phyloP scores from a whole-genome alignment of 2,888 invertebrate species.

The Adela reaumurella region DNA sequence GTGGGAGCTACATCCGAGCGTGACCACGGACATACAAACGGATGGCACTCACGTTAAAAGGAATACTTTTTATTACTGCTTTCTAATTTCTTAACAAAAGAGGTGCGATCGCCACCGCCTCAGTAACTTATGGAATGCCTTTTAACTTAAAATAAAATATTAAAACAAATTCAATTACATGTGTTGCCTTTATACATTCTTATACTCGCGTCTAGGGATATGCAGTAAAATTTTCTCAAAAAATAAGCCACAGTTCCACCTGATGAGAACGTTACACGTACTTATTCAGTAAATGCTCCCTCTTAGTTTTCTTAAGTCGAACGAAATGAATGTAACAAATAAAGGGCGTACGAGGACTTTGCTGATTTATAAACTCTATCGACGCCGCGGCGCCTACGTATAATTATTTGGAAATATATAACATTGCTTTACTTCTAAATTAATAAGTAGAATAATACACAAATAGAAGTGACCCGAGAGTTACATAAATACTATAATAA shows the following conservation, averaged over 20 bases:
- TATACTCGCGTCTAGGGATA: slow-evolving; percentile 22
- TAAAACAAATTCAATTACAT: slow-evolving; percentile 12
- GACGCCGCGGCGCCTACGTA: no score
- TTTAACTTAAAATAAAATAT: slow-evolving; percentile 42
- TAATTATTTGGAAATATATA: no score
- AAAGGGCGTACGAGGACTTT: no score
- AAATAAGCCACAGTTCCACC: slow-evolving; percentile 12
- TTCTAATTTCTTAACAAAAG: slow-evolving; percentile 16
- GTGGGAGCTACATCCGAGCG: neutral
- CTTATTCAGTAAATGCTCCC: neutral
- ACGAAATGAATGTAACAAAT: no score
- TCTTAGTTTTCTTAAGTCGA: neutral
- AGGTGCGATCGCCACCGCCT: slow-evolving; percentile 35
- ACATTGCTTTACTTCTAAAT: no score
- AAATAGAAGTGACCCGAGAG: no score
- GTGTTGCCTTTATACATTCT: neutral
- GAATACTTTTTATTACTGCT: slow-evolving; percentile 21
- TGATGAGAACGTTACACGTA: neutral
- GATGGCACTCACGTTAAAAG: slow-evolving; percentile 41
- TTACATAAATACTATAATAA: no score
- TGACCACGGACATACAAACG: slow-evolving; percentile 19
- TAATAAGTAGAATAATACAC: no score
- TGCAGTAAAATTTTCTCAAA: slow-evolving; percentile 24
- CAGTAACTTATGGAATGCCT: slow-evolving; percentile 48
- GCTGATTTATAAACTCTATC: no score